These are phyloP conservation scores for Lochmaea crataegi DNA, from an alignment of 2,888 invertebrate species.

Conservation along the genomic window DNA sequence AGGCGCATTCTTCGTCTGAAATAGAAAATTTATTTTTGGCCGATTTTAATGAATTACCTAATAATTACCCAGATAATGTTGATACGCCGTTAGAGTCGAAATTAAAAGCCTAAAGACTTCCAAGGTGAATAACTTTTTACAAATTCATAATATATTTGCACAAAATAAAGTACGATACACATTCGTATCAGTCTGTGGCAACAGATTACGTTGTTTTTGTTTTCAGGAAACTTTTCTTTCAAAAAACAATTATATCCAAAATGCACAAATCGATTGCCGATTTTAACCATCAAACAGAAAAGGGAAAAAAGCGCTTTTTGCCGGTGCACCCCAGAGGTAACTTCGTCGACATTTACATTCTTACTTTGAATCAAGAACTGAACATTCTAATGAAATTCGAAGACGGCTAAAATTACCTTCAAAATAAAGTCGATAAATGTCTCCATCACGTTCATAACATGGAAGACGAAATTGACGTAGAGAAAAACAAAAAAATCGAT, in stretches of 20 bases:
- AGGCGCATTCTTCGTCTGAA: constrained; percentile 32
- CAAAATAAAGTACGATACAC: too few species aligned
- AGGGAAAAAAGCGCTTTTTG: constrained; percentile 70
- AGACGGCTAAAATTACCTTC: constrained; percentile 73
- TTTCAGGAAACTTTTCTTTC: constrained; percentile 71
- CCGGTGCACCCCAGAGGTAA: constrained; percentile 70
- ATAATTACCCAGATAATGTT: constrained; percentile 54
- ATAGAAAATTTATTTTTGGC: constrained; percentile 40
- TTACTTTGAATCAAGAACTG: constrained; percentile 79
- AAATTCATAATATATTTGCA: too few species aligned
- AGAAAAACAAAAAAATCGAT: constrained; percentile 68
- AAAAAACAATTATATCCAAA: constrained; percentile 72
- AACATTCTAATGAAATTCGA: constrained; percentile 80
- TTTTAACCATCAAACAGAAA: constrained; percentile 74
- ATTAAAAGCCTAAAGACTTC: constrained; percentile 65
- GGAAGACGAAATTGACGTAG: constrained; percentile 65
- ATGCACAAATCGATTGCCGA: constrained; percentile 71
- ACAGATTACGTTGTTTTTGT: neutral
- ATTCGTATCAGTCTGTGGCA: too few species aligned
- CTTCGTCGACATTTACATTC: constrained; percentile 73
- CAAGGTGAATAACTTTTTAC: constrained; percentile 60
- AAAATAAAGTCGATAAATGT: constrained; percentile 62
- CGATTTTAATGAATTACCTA: constrained; percentile 47
- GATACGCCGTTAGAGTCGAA: constrained; percentile 70
- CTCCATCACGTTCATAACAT: constrained; percentile 66